Percentiles rank a stretch among this genome's conserved stretches.
phyloP scores from a whole-genome alignment of 2,888 invertebrate species.

The Ophraella communa region DNA sequence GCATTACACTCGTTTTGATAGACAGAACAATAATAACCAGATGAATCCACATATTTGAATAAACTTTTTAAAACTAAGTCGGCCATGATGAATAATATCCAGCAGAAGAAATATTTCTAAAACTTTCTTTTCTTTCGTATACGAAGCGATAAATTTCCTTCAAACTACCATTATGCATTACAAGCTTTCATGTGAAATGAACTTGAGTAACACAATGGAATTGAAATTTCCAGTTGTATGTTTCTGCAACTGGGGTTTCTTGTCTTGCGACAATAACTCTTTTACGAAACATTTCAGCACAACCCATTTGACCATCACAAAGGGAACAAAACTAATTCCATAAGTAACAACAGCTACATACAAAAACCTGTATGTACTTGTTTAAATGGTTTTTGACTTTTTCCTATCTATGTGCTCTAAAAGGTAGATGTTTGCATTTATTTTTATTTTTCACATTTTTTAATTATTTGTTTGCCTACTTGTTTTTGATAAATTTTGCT shows the following conservation, averaged over 20 bases:
- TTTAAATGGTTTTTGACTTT: too few relatives aligned
- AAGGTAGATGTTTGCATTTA: too few relatives aligned
- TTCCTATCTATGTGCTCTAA: too few relatives aligned
- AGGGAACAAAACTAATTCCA: constrained; percentile 14
- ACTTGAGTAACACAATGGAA: constrained; percentile 25
- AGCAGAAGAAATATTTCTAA: constrained; percentile 5
- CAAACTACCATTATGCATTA: constrained; percentile 14
- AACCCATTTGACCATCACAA: constrained; percentile 41
- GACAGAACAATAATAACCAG: not conserved
- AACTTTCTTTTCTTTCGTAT: constrained; percentile 11
- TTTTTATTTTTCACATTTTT: too few relatives aligned
- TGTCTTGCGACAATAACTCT: constrained; percentile 40
- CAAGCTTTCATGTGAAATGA: constrained; percentile 15
- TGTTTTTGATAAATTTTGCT: too few relatives aligned
- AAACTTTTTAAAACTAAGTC: constrained; percentile 4
- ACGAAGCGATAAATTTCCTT: constrained; percentile 11
- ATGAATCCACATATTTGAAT: constrained; percentile 1
- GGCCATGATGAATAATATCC: not conserved
- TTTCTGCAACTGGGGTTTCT: constrained; percentile 17
- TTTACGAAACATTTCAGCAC: constrained; percentile 46
- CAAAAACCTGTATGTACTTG: not conserved
- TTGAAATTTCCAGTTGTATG: constrained; percentile 22
- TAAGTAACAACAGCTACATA: not conserved
- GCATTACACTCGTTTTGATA: not conserved
- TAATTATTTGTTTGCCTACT: too few relatives aligned